These are phyloP conservation scores for Atopsyche davidsoni DNA, from an alignment of 1,140 invertebrate species.

Conservation along the genomic window DNA sequence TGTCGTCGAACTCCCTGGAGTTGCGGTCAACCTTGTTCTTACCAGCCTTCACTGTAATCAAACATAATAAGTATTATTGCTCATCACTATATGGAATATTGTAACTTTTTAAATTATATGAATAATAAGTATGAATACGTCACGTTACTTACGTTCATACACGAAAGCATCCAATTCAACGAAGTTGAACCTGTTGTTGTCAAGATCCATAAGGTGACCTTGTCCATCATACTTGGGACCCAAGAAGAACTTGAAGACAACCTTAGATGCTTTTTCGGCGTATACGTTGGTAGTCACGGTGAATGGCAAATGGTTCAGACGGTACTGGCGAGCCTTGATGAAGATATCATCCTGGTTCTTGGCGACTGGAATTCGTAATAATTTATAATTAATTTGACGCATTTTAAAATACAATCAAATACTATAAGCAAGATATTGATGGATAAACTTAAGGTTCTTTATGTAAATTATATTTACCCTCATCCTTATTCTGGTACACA, in stretches of 20 bases:
- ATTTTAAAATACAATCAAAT: too few relatives aligned
- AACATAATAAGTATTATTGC: neutral
- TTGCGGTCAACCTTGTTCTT: slow-evolving; percentile 52
- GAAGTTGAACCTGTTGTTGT: slow-evolving; percentile 47
- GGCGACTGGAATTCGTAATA: too few relatives aligned
- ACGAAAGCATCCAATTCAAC: slow-evolving; percentile 54
- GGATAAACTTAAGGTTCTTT: too few relatives aligned
- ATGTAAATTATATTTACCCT: too few relatives aligned
- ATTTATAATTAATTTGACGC: too few relatives aligned
- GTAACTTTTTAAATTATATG: slow-evolving; percentile 1
- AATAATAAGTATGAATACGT: too few relatives aligned
- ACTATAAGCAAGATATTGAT: too few relatives aligned
- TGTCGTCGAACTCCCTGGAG: slow-evolving; percentile 45
- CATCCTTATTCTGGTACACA: slow-evolving; percentile 34
- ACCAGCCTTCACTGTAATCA: slow-evolving; percentile 40
- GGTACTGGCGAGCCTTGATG: slow-evolving; percentile 42
- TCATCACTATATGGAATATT: slow-evolving; percentile 12
- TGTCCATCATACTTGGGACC: slow-evolving; percentile 51
- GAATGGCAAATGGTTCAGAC: slow-evolving; percentile 61
- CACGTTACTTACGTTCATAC: slow-evolving; percentile 34
- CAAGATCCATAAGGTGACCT: slow-evolving; percentile 45
- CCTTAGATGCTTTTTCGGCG: slow-evolving; percentile 43
- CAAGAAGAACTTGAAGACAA: slow-evolving; percentile 50
- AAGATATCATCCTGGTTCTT: slow-evolving; percentile 33
- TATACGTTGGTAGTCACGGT: slow-evolving; percentile 48